These are phyloP conservation scores for Astyanax mexicanus DNA, from an alignment of 2,797 vertebrate species.

Conservation along the genomic window DNA sequence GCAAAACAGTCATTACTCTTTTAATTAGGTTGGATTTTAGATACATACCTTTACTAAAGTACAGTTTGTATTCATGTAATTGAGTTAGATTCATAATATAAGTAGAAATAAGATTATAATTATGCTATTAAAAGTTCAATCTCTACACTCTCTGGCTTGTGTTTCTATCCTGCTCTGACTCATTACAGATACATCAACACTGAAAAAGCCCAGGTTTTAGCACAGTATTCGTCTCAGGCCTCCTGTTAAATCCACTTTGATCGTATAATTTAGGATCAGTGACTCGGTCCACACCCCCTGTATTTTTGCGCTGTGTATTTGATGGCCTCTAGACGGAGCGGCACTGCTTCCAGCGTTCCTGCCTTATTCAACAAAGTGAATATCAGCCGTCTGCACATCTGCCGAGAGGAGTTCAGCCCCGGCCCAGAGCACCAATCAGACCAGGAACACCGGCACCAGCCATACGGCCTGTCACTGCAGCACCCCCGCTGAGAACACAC, in stretches of 20 bases:
- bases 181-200: conserved; percentile 5
- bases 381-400: background rate
- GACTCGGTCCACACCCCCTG: background rate
- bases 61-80: too few species aligned
- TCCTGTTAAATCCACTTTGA: conserved; percentile 2
- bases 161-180: background rate
- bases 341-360: background rate
- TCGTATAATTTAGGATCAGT: conserved; percentile 22
- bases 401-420: background rate
- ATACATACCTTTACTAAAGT: too few species aligned
- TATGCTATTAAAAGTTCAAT: too few species aligned
- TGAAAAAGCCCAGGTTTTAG: background rate
- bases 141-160: background rate
- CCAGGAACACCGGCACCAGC: background rate
- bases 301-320: background rate
- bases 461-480: conserved; percentile 10
- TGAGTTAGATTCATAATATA: too few species aligned
- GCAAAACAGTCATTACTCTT: too few species aligned
- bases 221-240: background rate
- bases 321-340: background rate
- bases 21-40: too few species aligned
- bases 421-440: background rate
- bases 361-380: conserved; percentile 28
- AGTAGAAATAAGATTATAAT: too few species aligned
- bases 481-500: conserved; percentile 9